Base-by-base conservation (phyloP, 2,888 invertebrate genomes). In the Chirona hameri region DNA sequence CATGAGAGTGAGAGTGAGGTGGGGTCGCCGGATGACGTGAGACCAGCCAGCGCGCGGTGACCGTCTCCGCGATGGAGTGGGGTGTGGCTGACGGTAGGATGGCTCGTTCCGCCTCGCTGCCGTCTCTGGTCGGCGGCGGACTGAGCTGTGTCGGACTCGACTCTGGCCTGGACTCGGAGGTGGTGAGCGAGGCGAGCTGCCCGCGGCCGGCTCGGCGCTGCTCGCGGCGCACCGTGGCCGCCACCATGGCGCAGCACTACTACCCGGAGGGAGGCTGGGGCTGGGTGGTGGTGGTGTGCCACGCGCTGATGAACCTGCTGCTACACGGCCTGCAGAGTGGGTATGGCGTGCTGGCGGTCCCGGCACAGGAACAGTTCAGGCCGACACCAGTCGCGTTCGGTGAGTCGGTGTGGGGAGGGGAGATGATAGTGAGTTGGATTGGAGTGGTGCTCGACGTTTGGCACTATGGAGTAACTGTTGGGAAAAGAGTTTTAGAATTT, bases 271-370 rank as follows among this genome's bases (percentile, higher is more conserved):
- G 94, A 14, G 94, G 94, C 0, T 95, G 95, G 95, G 95, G 95
- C 12, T 95, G 94, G 94, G 91, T 94, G 82, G 92, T 95, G 82
- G 90, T 94, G 1, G 89, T 91, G 29, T 93, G 92, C 48, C 93
- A 93, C 31, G 91, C 94, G 39, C 88, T 93, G 46, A 93, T 92
- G 65, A 93, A 95, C 88, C 89, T 94, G 57, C 88, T 95, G 60
- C 91, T 93, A 39, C 93, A 93, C 86, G 95, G 95, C 0, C 89
- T 94, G 85, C 93, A 94, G 87, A 90, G 93, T 85, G 92, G 93
- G 76, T 89, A 86, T 84, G 89, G 87, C 46, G 46, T 76, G 76
- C 39, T 76, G 46, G 76, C 76, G 9, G 76, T 3, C 9, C 76
- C 46, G 24, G 24, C 27, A 24, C 39, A 18, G 18, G 46, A 21